A percentile compares a stretch with the other conserved stretches of the same genome.
Evolutionary conservation across 2,888 invertebrate species (phyloP).

Genomic region (Macaria liturata): DNA sequence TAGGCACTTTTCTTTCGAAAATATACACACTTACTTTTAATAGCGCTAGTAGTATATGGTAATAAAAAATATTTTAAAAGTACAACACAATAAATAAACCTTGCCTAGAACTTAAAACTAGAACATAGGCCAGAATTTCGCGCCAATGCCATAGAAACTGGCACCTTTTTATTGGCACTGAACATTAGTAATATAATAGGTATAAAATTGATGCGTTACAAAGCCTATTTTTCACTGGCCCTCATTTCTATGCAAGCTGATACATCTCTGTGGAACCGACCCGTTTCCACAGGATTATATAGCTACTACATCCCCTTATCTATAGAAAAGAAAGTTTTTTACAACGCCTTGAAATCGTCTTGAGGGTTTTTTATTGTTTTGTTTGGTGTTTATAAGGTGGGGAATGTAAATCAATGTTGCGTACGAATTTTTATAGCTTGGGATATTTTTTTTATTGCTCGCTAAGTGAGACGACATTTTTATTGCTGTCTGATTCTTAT

Average conservation of each 20-base stretch:
- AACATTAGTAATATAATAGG: no score
- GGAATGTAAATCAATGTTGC: constrained; percentile 24
- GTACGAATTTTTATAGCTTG: constrained; percentile 11
- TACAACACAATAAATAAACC: no score
- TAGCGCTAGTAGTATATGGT: no score
- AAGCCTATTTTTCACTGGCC: no score
- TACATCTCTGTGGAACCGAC: constrained; percentile 12
- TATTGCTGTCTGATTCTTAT: constrained; percentile 2
- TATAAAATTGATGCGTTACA: no score
- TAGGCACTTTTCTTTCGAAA: no score
- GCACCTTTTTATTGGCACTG: no score
- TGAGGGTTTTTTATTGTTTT: constrained; percentile 29
- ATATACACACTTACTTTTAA: no score
- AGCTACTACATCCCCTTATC: constrained; percentile 32
- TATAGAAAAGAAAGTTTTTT: constrained; percentile 32
- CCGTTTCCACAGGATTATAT: constrained; percentile 32
- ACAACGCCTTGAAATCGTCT: constrained; percentile 31
- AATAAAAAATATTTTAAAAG: no score
- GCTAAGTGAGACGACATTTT: constrained; percentile 6
- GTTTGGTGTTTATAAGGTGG: constrained; percentile 28
- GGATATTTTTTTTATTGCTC: constrained; percentile 13
- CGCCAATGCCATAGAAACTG: no score
- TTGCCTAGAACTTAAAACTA: no score
- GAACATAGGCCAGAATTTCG: no score
- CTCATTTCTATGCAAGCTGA: not conserved